Percentiles rank a stretch among this genome's conserved stretches.
phyloP scores from a whole-genome alignment of 64 coral and sea anemone genomes.

The Pocillopora verrucosa region DNA sequence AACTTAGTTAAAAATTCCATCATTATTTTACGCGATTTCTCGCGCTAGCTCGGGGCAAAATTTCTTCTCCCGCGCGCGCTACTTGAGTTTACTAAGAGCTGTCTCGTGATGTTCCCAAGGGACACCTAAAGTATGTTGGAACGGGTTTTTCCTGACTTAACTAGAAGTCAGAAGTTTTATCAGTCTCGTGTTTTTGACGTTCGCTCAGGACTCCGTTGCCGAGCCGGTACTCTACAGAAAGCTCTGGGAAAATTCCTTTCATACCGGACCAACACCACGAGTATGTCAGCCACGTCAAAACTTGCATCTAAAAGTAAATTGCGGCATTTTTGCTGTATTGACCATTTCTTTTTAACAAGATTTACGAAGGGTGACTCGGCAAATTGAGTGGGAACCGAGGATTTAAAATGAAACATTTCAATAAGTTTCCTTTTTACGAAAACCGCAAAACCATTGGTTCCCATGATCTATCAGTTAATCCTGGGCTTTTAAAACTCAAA shows the following conservation, averaged over 20 bases:
- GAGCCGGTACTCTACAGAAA: background rate
- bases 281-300: background rate
- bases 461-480: too few relatives aligned
- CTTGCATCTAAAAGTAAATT: background rate
- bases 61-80: background rate
- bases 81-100: background rate
- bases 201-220: background rate
- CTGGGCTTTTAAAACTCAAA: too few relatives aligned
- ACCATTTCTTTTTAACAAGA: background rate
- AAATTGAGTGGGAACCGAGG: background rate
- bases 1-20: background rate
- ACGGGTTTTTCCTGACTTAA: background rate
- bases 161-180: background rate
- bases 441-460: too few relatives aligned
- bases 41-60: background rate
- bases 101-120: background rate
- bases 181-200: background rate
- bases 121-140: background rate
- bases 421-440: background rate
- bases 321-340: constrained; percentile 22
- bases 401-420: background rate
- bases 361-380: background rate
- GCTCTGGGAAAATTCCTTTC: constrained; percentile 7
- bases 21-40: background rate
- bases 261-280: constrained; percentile 24